Percentiles rank a stretch among this genome's conserved stretches.
Conservation (phyloP, 2,113 vertebrate genomes). For the Circaetus cinerascens region DNA sequence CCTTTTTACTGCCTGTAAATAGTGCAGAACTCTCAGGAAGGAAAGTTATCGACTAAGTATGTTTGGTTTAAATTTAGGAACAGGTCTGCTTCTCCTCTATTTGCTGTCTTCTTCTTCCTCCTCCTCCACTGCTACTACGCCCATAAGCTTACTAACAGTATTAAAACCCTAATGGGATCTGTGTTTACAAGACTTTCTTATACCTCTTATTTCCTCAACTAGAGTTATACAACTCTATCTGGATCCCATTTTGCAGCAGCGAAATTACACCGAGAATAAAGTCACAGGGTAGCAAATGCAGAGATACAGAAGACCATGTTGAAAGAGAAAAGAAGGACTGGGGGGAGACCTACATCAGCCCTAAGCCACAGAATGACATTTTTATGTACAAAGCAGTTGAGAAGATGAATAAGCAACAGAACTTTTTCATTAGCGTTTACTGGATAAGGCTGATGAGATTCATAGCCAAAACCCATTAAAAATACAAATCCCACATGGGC, state of each 20-base stretch:
- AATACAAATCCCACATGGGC: conserved; percentile 23
- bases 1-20: neutral
- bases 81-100: neutral
- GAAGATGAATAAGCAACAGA: neutral
- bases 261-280: neutral
- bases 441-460: neutral
- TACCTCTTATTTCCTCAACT: neutral
- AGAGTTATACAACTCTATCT: neutral
- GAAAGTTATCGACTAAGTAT: neutral
- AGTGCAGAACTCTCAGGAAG: neutral
- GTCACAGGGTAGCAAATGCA: neutral
- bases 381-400: neutral
- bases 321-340: neutral
- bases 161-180: neutral
- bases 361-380: conserved; percentile 25
- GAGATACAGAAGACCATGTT: fast-evolving
- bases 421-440: neutral
- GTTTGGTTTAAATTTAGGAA: neutral
- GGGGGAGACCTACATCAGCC: neutral
- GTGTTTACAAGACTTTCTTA: neutral
- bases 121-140: neutral
- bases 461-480: neutral
- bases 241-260: neutral
- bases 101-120: neutral
- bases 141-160: neutral